Evolutionary conservation across 2,888 invertebrate genomes (phyloP), one percentile per base, ranked within the genome.

Genomic region (Dicycla oo): DNA sequence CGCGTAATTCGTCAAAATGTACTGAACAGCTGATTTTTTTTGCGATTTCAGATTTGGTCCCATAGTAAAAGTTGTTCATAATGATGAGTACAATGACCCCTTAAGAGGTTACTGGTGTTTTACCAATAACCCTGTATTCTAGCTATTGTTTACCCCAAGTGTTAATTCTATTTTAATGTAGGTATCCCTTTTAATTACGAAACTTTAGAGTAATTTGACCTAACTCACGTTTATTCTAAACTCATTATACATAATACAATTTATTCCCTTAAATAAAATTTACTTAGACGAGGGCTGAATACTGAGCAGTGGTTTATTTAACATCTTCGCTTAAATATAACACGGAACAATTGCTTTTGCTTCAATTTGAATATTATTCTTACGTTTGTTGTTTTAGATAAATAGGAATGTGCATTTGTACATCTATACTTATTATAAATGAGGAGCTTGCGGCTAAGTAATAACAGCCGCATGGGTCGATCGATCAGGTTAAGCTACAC

Each of bases 191-290:
- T 30, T 78, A 38, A 70, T 71, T 45, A 11, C 20, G 1, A 26
- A 65, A 51, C 51, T 69, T n/a, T 64, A 61, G 30, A 67, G 43
- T 60, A 64, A 66, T 75, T 72, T 65, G 53, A 76, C 70, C 49
- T 72, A 63, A 58, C 69, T 69, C 66, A 80, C 87, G 83, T 89
- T 91, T 90, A 92, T 88, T 90, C 90, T 90, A 91, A 87, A 91
- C 86, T 91, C 91, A 92, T 93, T 91, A 91, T 85, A 84, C 75
- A 91, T 91, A 90, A 91, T 91, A 90, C 26, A 78, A 78, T 94
- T 93, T 91, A 93, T 90, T 86, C 81, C 89, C 88, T 89, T 87
- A 89, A 92, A 93, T 91, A 91, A 93, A 94, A 93, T 93, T 91
- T 92, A 85, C 76, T 84, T 77, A 76, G 72, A 78, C 83, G 85